Evolutionary conservation across 2,113 vertebrate species (phyloP).

Genomic region (Onychostoma macrolepis): DNA sequence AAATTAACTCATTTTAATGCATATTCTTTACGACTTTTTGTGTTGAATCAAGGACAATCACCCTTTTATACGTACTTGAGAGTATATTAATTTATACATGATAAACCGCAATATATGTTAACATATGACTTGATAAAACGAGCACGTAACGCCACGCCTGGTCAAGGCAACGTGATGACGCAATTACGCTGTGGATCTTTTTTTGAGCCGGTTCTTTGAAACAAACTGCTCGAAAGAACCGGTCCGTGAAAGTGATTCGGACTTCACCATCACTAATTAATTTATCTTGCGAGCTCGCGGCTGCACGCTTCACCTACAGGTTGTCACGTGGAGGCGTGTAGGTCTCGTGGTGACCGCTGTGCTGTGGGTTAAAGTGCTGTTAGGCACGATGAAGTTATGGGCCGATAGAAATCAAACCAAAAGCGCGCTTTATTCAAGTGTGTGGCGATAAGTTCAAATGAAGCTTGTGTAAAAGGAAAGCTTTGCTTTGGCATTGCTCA

Average conservation of each 20-base stretch:
- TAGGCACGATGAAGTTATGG: background rate
- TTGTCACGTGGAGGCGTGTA: constrained; percentile 43
- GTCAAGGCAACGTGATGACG: background rate
- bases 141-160: background rate
- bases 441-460: background rate
- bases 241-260: background rate
- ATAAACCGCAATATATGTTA: background rate
- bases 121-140: background rate
- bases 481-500: constrained; percentile 1
- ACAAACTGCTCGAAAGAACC: background rate
- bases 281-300: background rate
- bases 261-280: background rate
- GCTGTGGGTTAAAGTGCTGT: constrained; percentile 44
- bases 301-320: background rate
- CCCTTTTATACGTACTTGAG: background rate
- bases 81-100: background rate
- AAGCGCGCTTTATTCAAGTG: background rate
- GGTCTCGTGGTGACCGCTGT: constrained; percentile 39
- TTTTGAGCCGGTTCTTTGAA: background rate
- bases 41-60: background rate
- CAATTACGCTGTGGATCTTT: background rate
- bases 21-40: background rate
- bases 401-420: background rate
- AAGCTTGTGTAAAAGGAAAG: background rate
- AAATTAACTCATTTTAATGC: too few species aligned